Percentiles rank a stretch among this genome's conserved stretches.
Conservation (phyloP, 1,140 invertebrate genomes). For the Venustaconcha ellipsiformis region DNA sequence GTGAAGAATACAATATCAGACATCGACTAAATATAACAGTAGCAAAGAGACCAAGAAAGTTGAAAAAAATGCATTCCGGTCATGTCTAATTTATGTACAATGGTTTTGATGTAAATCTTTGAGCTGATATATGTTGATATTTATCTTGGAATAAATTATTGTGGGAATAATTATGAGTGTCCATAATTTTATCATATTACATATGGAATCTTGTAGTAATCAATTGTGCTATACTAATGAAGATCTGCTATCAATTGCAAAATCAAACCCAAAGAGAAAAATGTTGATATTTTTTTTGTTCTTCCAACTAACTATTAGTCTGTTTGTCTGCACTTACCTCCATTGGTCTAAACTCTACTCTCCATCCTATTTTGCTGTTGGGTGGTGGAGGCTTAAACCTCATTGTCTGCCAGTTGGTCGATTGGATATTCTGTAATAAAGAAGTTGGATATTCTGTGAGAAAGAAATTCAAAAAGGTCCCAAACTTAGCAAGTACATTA, state of each 20-base stretch:
- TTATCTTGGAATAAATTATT: too few species aligned
- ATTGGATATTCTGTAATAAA: conserved; percentile 92
- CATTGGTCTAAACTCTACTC: conserved; percentile 99
- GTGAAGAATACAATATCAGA: too few species aligned
- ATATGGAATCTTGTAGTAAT: not conserved
- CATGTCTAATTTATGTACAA: too few species aligned
- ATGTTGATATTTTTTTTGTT: not conserved
- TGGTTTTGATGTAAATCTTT: too few species aligned
- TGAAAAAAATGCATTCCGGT: too few species aligned
- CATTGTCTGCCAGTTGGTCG: conserved; percentile 99
- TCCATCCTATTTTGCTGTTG: conserved; percentile 89
- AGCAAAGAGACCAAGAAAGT: too few species aligned
- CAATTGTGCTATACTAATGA: not conserved
- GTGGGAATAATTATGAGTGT: not conserved
- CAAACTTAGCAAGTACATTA: not conserved
- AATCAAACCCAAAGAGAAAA: not conserved
- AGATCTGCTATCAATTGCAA: not conserved
- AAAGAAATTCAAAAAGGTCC: not conserved
- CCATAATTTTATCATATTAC: not conserved
- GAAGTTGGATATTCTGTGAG: not conserved
- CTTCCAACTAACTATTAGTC: not conserved
- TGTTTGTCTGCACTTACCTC: conserved; percentile 73
- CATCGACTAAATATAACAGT: too few species aligned
- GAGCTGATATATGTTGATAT: too few species aligned
- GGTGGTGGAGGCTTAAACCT: conserved; percentile 97